Evolutionary conservation across 2,888 invertebrate species (phyloP), one percentile per base, ranked within the genome.

Genomic region (Drosophila kanekoi): DNA sequence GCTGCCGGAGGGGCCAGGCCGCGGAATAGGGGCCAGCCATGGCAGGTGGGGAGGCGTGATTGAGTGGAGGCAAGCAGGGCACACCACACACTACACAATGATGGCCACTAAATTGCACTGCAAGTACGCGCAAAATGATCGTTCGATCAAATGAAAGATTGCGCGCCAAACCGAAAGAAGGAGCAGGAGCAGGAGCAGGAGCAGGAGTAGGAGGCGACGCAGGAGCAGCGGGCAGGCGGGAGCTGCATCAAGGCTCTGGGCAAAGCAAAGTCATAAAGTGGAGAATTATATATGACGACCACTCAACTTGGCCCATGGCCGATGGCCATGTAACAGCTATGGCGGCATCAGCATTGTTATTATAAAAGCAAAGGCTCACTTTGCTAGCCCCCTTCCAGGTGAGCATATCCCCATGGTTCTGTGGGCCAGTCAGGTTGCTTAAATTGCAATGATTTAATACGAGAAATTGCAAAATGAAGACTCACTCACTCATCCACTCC

Each of bases 361-460:
- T 89, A 89, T 72, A 44, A 64, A 63, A 52, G 44, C 59, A 75
- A 79, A 63, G 66, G 67, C 64, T 57, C 47, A 49, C 58, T 51
- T 60, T 44, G 23, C 40, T 37, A 43, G 35, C 58, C 3, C 28
- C 52, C 10, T n/a, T 9, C 60, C 9, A 10, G 8, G 16, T 28
- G 9, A 16, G 3, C 6, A 32, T 32, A 32, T 37, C 3, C 6
- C 1, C 20, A 14, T 0, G 8, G 6, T 8, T 14, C 11, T n/a
- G 40, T 8, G 38, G 38, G 38, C 38, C n/a, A 38, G 38, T 3
- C 40, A 16, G 14, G 43, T 68, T 61, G 72, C 61, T 54, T 60
- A 89, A 90, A 88, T 89, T 82, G 87, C 90, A 89, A 89, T 89
- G 88, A 87, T 89, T 89, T 84, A 84, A 84, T 77, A 88, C 71